Percentiles rank a stretch among this genome's conserved stretches.
Evolutionary conservation across 2,113 vertebrate species (phyloP).

Genomic region (Hylia prasina): DNA sequence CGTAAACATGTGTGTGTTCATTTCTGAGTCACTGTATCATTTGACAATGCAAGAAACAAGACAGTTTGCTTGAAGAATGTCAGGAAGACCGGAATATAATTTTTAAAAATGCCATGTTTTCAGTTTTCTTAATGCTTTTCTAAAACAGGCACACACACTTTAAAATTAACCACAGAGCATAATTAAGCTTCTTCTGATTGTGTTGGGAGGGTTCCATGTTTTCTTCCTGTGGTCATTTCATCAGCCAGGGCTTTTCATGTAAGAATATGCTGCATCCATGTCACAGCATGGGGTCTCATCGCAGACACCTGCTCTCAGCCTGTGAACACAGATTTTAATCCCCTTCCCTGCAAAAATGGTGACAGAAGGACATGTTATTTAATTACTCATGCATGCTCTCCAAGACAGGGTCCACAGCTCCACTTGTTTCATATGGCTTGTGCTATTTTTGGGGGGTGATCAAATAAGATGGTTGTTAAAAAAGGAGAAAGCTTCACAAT

Average conservation of each 20-base stretch:
- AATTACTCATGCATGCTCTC: constrained; percentile 45
- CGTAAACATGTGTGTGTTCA: background rate
- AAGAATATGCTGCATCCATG: constrained; percentile 45
- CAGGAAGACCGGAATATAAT: background rate
- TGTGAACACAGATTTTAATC: constrained; percentile 52
- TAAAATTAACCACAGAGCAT: constrained; percentile 35
- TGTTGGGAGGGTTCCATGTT: constrained; percentile 40
- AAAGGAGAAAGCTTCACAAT: background rate
- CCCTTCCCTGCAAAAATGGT: constrained; percentile 29
- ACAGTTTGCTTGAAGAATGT: background rate
- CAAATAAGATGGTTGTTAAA: background rate
- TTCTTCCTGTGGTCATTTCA: constrained; percentile 54
- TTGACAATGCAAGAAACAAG: background rate
- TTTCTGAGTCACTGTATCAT: constrained; percentile 32
- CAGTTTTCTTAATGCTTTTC: background rate
- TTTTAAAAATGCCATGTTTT: background rate
- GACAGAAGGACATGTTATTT: constrained; percentile 55
- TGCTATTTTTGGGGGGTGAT: background rate
- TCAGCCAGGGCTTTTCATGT: constrained; percentile 53
- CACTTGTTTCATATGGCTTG: constrained; percentile 1
- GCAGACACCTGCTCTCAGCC: constrained; percentile 58
- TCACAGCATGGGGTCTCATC: constrained; percentile 56
- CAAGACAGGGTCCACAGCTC: constrained; percentile 28
- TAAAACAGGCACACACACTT: background rate
- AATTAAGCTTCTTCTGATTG: constrained; percentile 41